Percentiles rank a stretch among this genome's conserved stretches.
Evolutionary conservation across 1,140 invertebrate species (phyloP).

Genomic region (Nasonia vitripennis): DNA sequence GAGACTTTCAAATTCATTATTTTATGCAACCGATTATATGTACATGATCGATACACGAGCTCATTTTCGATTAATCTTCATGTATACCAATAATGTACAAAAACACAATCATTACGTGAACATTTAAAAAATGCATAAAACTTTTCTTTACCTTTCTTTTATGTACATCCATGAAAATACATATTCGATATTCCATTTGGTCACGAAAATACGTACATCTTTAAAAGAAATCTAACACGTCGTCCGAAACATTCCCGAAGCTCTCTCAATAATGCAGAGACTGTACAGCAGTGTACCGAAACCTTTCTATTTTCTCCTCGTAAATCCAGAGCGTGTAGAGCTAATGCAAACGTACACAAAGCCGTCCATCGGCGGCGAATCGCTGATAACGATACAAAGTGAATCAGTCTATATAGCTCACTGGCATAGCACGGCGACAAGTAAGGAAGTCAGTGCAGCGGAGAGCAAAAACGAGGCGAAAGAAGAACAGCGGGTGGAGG

Average conservation of each 20-base stretch:
- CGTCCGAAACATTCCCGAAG: too few species aligned
- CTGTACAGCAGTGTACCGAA: not conserved
- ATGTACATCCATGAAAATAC: too few species aligned
- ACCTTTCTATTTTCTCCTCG: not conserved
- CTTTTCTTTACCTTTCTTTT: too few species aligned
- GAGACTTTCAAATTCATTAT: not conserved
- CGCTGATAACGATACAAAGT: not conserved
- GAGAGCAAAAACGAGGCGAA: not conserved
- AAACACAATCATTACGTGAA: too few species aligned
- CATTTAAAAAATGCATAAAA: too few species aligned
- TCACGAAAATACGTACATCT: too few species aligned
- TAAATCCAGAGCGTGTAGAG: not conserved
- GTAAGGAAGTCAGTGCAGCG: not conserved
- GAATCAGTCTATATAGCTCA: not conserved
- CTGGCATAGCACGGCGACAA: not conserved
- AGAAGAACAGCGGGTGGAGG: not conserved
- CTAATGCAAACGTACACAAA: not conserved
- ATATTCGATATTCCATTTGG: too few species aligned
- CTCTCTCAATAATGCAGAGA: not conserved
- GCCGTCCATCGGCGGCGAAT: not conserved
- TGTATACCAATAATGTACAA: too few species aligned
- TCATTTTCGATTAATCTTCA: too few species aligned
- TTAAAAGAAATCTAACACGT: too few species aligned
- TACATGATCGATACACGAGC: too few species aligned
- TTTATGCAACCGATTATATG: too few species aligned